These are phyloP conservation scores for Bombus polaris DNA, from an alignment of 1,140 invertebrate species.

Conservation along the genomic window DNA sequence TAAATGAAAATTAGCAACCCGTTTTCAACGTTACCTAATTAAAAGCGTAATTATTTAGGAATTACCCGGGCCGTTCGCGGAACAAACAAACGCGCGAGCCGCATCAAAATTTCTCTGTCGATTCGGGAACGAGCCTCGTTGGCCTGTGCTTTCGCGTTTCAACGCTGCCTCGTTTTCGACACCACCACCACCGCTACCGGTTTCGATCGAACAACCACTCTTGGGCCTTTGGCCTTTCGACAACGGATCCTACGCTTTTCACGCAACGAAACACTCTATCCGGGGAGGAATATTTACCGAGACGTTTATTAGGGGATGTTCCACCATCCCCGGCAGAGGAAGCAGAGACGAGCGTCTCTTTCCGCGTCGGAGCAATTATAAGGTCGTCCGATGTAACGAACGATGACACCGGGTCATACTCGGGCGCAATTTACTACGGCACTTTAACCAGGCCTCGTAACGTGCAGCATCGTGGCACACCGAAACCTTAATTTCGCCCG, in stretches of 20 bases:
- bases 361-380: conserved; percentile 52
- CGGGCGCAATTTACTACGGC: conserved; percentile 42
- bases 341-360: neutral
- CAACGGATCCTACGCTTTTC: neutral
- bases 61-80: conserved; percentile 1
- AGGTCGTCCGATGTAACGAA: conserved; percentile 41
- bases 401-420: conserved; percentile 52
- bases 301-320: conserved; percentile 17
- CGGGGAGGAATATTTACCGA: neutral
- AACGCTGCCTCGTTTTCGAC: neutral
- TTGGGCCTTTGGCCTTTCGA: neutral
- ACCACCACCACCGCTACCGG: too few species aligned
- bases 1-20: conserved; percentile 45
- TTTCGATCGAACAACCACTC: neutral
- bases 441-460: conserved; percentile 34
- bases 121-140: neutral
- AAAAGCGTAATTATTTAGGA: conserved; percentile 53
- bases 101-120: conserved; percentile 10
- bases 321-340: neutral
- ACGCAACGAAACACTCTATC: neutral
- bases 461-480: conserved; percentile 14
- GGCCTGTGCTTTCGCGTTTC: neutral
- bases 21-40: conserved; percentile 46
- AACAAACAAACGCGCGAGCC: conserved; percentile 17
- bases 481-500: conserved; percentile 50